A percentile compares a stretch with the other conserved stretches of the same genome.
These are phyloP conservation scores for Tylochromis polylepis DNA, from an alignment of 2,113 vertebrate genomes.

Conservation along the genomic window DNA sequence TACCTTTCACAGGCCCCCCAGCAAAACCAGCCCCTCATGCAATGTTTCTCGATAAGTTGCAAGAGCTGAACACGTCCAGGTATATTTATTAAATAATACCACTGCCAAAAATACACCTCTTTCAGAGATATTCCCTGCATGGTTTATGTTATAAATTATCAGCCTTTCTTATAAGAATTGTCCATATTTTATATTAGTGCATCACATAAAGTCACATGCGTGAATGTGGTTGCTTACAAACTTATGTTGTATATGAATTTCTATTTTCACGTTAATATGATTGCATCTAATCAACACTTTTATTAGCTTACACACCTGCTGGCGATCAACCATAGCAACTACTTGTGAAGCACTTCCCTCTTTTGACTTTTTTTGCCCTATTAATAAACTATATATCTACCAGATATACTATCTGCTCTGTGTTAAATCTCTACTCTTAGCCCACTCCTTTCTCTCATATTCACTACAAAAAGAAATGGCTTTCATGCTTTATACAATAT, in stretches of 20 bases:
- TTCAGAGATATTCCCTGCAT: neutral
- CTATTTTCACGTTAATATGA: neutral
- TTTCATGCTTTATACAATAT: neutral
- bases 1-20: slow-evolving; percentile 1
- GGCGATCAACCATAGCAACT: neutral
- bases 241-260: neutral
- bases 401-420: neutral
- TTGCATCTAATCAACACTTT: neutral
- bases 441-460: neutral
- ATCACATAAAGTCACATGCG: neutral
- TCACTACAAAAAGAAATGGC: neutral
- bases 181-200: neutral
- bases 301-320: neutral
- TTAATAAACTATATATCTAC: neutral
- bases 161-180: neutral
- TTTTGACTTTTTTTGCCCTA: neutral
- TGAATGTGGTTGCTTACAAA: neutral
- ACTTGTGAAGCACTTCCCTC: neutral
- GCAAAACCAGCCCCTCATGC: slow-evolving; percentile 38
- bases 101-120: neutral
- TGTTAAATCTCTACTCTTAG: neutral
- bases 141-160: neutral
- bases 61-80: slow-evolving; percentile 78
- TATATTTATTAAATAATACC: slow-evolving; percentile 8
- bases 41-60: slow-evolving; percentile 75